phyloP scores from a whole-genome alignment of 2,113 vertebrate species.

The Rissa tridactyla region DNA sequence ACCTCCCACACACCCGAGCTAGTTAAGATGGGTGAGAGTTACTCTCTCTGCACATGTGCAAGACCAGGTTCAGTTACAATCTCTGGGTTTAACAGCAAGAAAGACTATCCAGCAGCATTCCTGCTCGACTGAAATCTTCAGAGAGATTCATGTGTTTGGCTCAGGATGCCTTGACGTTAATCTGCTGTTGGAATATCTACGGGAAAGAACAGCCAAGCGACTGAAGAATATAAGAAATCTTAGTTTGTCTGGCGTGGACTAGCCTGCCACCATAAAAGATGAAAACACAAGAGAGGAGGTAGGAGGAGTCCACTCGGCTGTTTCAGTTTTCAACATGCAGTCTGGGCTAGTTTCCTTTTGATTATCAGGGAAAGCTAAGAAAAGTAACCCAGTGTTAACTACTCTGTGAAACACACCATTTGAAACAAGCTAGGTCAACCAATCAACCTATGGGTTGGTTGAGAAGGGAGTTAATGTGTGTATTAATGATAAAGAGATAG shows the following conservation, averaged over 20 bases:
- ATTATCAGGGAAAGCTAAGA: constrained; percentile 61
- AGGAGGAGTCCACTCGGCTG: constrained; percentile 60
- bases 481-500: constrained; percentile 56
- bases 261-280: constrained; percentile 56
- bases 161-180: not conserved
- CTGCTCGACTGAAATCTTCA: not conserved
- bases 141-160: not conserved
- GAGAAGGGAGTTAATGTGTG: constrained; percentile 44
- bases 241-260: constrained; percentile 34
- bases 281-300: constrained; percentile 58
- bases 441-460: not conserved
- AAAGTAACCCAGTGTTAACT: constrained; percentile 40
- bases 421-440: constrained; percentile 37
- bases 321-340: constrained; percentile 46
- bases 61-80: not conserved
- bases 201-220: constrained; percentile 20
- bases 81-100: not conserved
- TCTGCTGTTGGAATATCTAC: constrained; percentile 43
- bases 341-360: constrained; percentile 63
- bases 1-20: not conserved
- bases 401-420: not conserved
- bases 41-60: not conserved
- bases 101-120: not conserved
- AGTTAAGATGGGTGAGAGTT: not conserved
- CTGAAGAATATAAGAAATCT: constrained; percentile 15